Percentiles rank a stretch among this genome's conserved stretches.
Evolutionary conservation across 2,113 vertebrate genomes (phyloP).

Genomic region (Oreochromis niloticus): DNA sequence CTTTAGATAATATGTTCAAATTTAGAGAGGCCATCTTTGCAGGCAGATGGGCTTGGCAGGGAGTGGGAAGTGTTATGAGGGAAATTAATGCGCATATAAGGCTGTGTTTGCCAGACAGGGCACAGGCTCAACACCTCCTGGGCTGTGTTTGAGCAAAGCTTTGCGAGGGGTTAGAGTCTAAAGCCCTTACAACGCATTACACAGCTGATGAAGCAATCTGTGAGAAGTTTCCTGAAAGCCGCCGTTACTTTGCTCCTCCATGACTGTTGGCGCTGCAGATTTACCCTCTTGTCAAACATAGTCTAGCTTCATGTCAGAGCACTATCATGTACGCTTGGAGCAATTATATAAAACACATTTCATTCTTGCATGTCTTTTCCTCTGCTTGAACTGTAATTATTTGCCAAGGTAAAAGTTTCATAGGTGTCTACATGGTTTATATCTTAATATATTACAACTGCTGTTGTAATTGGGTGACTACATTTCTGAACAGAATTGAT

Average conservation of each 20-base stretch:
- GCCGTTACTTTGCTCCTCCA: neutral
- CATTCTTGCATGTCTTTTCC: neutral
- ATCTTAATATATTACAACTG: neutral
- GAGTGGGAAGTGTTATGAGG: slow-evolving; percentile 50
- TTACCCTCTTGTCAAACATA: slow-evolving; percentile 52
- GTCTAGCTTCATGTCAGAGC: slow-evolving; percentile 28
- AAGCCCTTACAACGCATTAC: slow-evolving; percentile 65
- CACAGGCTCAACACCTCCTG: slow-evolving; percentile 66
- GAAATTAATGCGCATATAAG: slow-evolving; percentile 55
- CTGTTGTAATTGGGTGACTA: neutral
- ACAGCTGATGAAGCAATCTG: slow-evolving; percentile 68
- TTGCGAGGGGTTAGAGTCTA: slow-evolving; percentile 58
- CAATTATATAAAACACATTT: slow-evolving; percentile 4
- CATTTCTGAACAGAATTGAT: neutral
- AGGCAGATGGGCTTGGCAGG: slow-evolving; percentile 66
- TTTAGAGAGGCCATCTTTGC: slow-evolving; percentile 56
- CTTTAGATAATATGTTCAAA: slow-evolving; percentile 26
- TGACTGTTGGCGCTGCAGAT: slow-evolving; percentile 38
- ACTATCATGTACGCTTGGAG: neutral
- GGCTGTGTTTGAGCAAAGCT: slow-evolving; percentile 69
- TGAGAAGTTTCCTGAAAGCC: slow-evolving; percentile 45
- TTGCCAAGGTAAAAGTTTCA: neutral
- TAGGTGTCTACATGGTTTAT: neutral
- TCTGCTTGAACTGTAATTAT: neutral
- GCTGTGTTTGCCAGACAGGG: slow-evolving; percentile 62